Percentiles rank a stretch among this genome's conserved stretches.
Evolutionary conservation across 2,888 invertebrate genomes (phyloP).

Genomic region (Druceiella hillmani): DNA sequence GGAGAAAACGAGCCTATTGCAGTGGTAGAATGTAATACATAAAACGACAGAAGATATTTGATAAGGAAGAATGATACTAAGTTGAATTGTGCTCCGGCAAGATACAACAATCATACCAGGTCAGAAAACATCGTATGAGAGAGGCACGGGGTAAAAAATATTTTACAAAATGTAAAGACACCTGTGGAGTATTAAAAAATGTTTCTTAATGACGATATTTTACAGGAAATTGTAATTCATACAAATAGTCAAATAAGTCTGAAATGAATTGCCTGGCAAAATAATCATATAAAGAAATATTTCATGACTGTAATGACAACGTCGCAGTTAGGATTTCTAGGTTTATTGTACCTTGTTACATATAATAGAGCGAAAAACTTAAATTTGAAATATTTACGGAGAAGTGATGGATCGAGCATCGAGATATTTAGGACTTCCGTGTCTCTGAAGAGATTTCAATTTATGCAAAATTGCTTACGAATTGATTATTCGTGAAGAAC

Average conservation of each 20-base stretch:
- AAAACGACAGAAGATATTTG: no score
- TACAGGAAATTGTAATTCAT: background rate
- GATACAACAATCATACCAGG: no score
- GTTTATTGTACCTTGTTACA: slow-evolving; percentile 17
- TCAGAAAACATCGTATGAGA: background rate
- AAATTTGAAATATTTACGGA: slow-evolving; percentile 19
- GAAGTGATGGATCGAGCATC: slow-evolving; percentile 16
- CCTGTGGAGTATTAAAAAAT: background rate
- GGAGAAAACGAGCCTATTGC: no score
- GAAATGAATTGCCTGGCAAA: background rate
- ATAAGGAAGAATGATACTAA: no score
- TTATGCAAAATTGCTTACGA: slow-evolving; percentile 13
- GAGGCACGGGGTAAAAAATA: slow-evolving; percentile 3
- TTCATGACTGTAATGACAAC: slow-evolving; percentile 14
- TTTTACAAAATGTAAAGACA: background rate
- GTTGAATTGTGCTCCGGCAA: no score
- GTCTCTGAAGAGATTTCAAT: slow-evolving; percentile 17
- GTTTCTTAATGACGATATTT: slow-evolving; percentile 2
- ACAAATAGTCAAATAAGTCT: slow-evolving; percentile 2
- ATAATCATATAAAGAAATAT: slow-evolving; percentile 9
- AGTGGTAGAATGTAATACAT: no score
- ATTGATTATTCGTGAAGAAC: slow-evolving; percentile 10
- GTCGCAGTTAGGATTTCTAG: no score
- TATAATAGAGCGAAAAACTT: slow-evolving; percentile 11
- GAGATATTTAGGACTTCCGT: slow-evolving; percentile 19